Evolutionary conservation across 2,797 vertebrate species (phyloP), one percentile per base, ranked within the genome.

Genomic region (Channa striata): DNA sequence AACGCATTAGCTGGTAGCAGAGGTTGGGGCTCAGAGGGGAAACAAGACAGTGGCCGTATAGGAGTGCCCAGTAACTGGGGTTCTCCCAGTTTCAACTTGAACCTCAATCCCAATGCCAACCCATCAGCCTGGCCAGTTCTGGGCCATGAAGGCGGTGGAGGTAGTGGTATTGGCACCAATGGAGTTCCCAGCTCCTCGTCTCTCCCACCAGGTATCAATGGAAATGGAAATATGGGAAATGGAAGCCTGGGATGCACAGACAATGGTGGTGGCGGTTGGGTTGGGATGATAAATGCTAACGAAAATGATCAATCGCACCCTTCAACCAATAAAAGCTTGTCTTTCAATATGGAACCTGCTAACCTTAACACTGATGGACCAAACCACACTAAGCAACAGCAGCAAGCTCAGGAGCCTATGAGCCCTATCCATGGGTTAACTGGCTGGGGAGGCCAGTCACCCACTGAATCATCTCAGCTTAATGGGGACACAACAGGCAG

Each of bases 321-420:
- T 91, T 96, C 94, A 94, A 94, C 94, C 94, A 98, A 92, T 93
- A 92, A 83, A 78, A 97, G 96, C 92, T 92, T 96, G 94, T 96
- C 96, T 89, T 97, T 97, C 92, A 96, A 95, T 91, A 95, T 96
- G 91, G 97, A 97, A 93, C 95, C 96, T 95, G 95, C 96, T 89
- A 97, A 96, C 94, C 95, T 97, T 92, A 96, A 97, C 96, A 95
- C 95, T 94, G 97, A 99, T 85, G 96, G 97, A 97, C 97, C 98
- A 98, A 98, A 97, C 96, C 96, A 97, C 95, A 96, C 95, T 96
- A 98, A 92, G 72, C 84, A 87, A 73, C 88, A 84, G 66, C 87
- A 91, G 74, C 92, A 90, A 90, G 85, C 83, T 87, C 90, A 93
- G 83, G 93, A 94, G 90, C 88, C 93, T 40, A 93, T 93, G 86